Conservation (phyloP, 2,113 vertebrate species). For the Ariopsis seemanni region DNA sequence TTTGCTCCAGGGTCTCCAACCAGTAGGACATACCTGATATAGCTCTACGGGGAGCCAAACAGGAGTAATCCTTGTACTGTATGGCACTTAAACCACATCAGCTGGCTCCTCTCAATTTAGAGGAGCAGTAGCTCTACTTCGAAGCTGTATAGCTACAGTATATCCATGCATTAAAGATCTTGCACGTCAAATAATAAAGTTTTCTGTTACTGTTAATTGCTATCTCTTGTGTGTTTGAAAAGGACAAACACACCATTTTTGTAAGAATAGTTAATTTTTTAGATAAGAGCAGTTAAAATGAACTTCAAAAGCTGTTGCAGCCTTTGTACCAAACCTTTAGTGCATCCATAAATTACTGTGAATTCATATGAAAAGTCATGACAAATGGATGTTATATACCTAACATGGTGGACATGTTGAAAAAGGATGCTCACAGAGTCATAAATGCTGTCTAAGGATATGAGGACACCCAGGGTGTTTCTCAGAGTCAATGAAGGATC, state of each 20-base stretch:
- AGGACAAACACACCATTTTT: background rate
- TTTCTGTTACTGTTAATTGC: slow-evolving; percentile 32
- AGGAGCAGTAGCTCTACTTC: background rate
- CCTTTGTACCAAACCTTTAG: slow-evolving; percentile 67
- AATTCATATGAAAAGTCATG: slow-evolving; percentile 63
- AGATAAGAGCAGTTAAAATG: slow-evolving; percentile 16
- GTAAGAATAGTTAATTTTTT: slow-evolving; percentile 56
- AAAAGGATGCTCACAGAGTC: slow-evolving; percentile 24
- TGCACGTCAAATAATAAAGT: background rate
- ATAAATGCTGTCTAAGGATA: slow-evolving; percentile 4
- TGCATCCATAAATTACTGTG: slow-evolving; percentile 69
- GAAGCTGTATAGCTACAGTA: background rate
- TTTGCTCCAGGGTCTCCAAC: background rate
- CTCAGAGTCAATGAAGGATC: too few relatives aligned
- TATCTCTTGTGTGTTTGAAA: slow-evolving; percentile 40
- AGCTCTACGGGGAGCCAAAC: background rate
- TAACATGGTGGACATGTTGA: slow-evolving; percentile 56
- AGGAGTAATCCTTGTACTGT: background rate
- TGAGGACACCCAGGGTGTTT: background rate
- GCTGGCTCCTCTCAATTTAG: background rate
- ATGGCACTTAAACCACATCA: background rate
- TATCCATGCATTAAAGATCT: background rate
- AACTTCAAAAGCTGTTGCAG: slow-evolving; percentile 70
- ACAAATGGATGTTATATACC: slow-evolving; percentile 65
- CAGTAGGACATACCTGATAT: background rate